phyloP scores from a whole-genome alignment of 2,797 vertebrate species.

The Enteromius argenteus region DNA sequence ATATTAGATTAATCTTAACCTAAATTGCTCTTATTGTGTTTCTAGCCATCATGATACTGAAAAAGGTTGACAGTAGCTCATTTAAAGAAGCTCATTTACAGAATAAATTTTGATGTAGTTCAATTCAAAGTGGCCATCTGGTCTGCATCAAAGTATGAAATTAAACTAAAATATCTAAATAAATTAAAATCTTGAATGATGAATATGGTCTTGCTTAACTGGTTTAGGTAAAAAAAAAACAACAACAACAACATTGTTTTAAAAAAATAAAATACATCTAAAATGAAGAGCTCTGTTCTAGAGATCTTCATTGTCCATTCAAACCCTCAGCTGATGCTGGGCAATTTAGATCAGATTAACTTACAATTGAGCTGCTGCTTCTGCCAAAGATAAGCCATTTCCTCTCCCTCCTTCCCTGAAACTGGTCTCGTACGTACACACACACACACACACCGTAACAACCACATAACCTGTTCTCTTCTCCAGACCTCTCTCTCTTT shows the following conservation, averaged over 20 bases:
- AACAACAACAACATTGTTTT: background rate
- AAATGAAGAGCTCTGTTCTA: background rate
- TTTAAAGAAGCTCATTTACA: conserved; percentile 6
- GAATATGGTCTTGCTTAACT: background rate
- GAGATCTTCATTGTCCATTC: background rate
- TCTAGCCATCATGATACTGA: background rate
- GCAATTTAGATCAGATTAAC: conserved; percentile 14
- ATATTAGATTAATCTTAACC: background rate
- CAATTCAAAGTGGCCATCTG: background rate
- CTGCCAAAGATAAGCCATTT: background rate
- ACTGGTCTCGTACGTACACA: background rate
- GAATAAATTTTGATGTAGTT: background rate
- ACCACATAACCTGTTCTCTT: conserved; percentile 21
- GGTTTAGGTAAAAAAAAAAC: background rate
- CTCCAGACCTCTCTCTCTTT: background rate
- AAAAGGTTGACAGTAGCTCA: background rate
- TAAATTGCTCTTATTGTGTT: background rate
- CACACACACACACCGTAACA: background rate
- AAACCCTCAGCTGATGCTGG: background rate
- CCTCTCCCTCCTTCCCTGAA: background rate
- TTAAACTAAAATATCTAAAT: background rate
- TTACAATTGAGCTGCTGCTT: conserved; percentile 10
- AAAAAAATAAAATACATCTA: background rate
- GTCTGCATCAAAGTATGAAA: background rate
- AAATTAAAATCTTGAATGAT: background rate